phyloP scores from a whole-genome alignment of 2,797 vertebrate genomes.

The Phrynocephalus guinanensis region DNA sequence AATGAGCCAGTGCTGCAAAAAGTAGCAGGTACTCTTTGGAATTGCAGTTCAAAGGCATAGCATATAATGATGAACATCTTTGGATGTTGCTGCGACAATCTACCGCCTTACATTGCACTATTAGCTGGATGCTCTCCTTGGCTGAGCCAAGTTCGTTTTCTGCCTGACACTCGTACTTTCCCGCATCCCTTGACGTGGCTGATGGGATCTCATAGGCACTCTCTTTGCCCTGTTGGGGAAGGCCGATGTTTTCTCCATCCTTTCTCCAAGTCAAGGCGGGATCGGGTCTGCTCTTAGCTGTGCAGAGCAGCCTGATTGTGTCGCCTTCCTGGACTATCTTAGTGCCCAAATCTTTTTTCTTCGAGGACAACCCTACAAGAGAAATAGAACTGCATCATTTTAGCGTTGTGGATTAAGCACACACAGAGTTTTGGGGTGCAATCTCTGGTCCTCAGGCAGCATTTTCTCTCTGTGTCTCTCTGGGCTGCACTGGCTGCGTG shows the following conservation, averaged over 20 bases:
- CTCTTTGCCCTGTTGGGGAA: fast-evolving
- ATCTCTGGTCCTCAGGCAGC: too few species aligned
- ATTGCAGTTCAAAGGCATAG: too few species aligned
- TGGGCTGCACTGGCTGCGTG: too few species aligned
- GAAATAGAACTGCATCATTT: fast-evolving
- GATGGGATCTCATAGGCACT: not conserved
- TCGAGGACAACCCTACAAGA: fast-evolving
- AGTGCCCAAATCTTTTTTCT: not conserved
- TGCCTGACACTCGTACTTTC: conserved; percentile 44
- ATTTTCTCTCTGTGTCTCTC: too few species aligned
- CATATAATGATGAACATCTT: not conserved
- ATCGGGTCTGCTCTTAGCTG: conserved; percentile 17
- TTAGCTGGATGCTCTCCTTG: not conserved
- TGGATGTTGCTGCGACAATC: too few species aligned
- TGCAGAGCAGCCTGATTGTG: conserved; percentile 51
- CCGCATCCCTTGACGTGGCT: conserved; percentile 30
- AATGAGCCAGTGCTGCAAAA: not conserved
- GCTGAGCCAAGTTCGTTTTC: not conserved
- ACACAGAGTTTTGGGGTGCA: too few species aligned
- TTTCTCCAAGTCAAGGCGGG: conserved; percentile 52
- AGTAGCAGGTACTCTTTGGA: not conserved
- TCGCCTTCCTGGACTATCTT: conserved; percentile 11
- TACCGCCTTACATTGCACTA: not conserved
- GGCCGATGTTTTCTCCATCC: not conserved
- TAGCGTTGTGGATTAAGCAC: too few species aligned